Evolutionary conservation across 1,140 invertebrate genomes (phyloP), one percentile per base, ranked within the genome.

Genomic region (Bombus waltoni): DNA sequence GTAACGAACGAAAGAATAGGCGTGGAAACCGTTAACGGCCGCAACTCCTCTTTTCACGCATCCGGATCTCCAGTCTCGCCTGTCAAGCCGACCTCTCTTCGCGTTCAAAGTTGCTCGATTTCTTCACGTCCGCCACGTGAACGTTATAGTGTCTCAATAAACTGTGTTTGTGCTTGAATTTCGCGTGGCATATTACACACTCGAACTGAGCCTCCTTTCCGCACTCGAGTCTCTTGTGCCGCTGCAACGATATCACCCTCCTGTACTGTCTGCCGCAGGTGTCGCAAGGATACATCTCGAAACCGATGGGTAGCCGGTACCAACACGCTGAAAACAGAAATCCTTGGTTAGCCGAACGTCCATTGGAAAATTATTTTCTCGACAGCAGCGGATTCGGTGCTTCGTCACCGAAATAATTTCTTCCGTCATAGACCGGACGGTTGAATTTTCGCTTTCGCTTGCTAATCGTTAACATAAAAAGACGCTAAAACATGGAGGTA

Each of bases 121-220:
- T 82, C 57, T 86, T 86, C n/a, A 59, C 65, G 57, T 83, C 65
- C 35, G 59, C 57, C 71, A 42, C 25, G 74, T 90, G 89, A 22
- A 90, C 65, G 73, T 94, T 94, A 86, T 93, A 93, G 77, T 95
- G 94, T 22, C 94, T 93, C 8, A 92, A 86, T 22, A 95, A 87
- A 57, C 93, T 94, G 87, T 95, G 94, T 42, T 94, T 95, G 90
- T 95, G 94, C 74, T 95, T 95, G 89, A 95, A 95, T 75, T 91
- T 92, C 18, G 92, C 87, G 40, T 93, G 92, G 86, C 94, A 95
- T 0, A 94, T 87, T n/a, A 92, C 90, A 70, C 94, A 95, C 59
- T 93, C 92, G 83, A 93, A 94, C 75, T 94, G 92, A 1, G 94
- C 94, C 32, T 93, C 93, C 81, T 95, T 94, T n/a, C 94, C 94